Percentiles rank a stretch among this genome's conserved stretches.
phyloP scores from a whole-genome alignment of 2,888 invertebrate species.

The Campoplex nolae region DNA sequence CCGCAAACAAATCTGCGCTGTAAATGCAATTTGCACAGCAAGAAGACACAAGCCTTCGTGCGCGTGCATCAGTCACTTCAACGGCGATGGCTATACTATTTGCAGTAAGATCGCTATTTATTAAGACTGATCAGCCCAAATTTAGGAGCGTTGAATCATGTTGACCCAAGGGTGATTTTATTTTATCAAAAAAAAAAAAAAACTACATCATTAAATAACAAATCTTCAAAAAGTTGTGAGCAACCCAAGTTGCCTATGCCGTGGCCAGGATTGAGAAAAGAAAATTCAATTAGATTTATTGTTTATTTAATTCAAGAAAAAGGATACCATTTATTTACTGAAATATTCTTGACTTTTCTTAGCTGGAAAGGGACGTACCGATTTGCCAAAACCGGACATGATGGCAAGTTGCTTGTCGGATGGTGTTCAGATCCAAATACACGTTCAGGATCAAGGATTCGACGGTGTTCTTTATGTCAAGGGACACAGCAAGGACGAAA shows the following conservation, averaged over 20 bases:
- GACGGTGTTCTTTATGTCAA: constrained; percentile 97
- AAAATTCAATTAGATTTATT: no score
- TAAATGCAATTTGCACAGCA: constrained; percentile 92
- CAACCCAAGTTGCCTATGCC: not conserved
- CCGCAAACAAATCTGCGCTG: constrained; percentile 89
- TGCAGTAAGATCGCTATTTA: constrained; percentile 87
- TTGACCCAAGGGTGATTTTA: not conserved
- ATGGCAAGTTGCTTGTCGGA: constrained; percentile 95
- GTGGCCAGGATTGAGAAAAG: no score
- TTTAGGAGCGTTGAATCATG: not conserved
- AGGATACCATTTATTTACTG: not conserved
- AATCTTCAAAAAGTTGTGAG: not conserved
- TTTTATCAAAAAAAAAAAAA: not conserved
- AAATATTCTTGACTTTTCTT: not conserved
- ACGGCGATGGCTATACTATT: constrained; percentile 90
- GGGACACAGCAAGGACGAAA: constrained; percentile 96
- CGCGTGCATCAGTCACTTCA: constrained; percentile 91
- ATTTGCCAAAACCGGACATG: constrained; percentile 94
- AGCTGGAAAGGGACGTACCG: constrained; percentile 86
- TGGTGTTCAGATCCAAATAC: constrained; percentile 92
- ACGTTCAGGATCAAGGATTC: constrained; percentile 86
- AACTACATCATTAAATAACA: not conserved
- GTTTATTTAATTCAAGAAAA: not conserved
- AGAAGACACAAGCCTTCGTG: constrained; percentile 92
- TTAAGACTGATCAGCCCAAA: constrained; percentile 42